Evolutionary conservation across 2,113 vertebrate genomes (phyloP), one percentile per base, ranked within the genome.

Genomic region (Vulpes ferrilata): DNA sequence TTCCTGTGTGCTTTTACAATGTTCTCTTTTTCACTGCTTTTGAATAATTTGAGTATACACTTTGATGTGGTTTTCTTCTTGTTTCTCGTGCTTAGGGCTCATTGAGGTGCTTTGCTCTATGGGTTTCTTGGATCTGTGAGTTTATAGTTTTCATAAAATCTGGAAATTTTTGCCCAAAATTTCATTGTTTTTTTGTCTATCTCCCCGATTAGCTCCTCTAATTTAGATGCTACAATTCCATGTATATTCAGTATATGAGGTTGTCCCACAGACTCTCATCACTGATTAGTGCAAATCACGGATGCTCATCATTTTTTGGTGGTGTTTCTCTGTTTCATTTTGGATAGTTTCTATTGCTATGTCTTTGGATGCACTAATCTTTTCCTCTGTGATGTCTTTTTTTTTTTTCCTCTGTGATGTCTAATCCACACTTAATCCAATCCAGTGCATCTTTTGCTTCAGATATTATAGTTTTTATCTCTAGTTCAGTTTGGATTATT

Each of bases 221-320:
- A 43, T 55, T 69, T 32, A 23, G 59, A 55, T 65, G 22, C 15
- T 27, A 25, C 2, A 53, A 0, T 62, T 74, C 13, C 8, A 0
- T 25, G 4, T 8, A 0, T 53, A 22, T 12, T 69, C 30, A 11
- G 11, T 48, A 3, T 17, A 5, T 38, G 2, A 53, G 5, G 1
- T 32, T 48, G 7, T 48, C 35, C 11, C 48, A 22, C 11, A 32
- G 25, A 27, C 43, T 8, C 23, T 30, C 43, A 78, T 78, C 74
- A 30, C 43, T 30, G 43, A 51, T 78, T 27, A 30, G 43, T 3
- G 13, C 43, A 78, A 27, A 7, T 53, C 35, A 35, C 30, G 15
- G 1, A 11, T 22, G 30, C 9, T 25, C 43, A 15, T n/a, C 48
- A 43, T 82, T 67, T 43, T 64, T 27, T 1, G 17, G 19, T 2